A percentile compares a stretch with the other conserved stretches of the same genome.
Conservation (phyloP, 2,888 invertebrate genomes). For the Pyralis farinalis region DNA sequence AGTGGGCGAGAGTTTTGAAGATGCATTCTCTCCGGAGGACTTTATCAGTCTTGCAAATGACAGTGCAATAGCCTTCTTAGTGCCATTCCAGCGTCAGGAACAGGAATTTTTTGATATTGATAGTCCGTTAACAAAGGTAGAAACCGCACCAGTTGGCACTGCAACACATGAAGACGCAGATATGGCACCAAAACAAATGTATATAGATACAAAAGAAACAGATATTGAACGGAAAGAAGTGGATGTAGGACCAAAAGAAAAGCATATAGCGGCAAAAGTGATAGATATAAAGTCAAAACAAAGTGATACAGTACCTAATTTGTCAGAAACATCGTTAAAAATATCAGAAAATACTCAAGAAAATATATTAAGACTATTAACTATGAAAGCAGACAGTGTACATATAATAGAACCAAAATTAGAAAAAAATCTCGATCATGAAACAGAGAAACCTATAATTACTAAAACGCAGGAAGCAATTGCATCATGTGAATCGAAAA, state of each 20-base stretch:
- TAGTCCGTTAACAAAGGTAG: conserved; percentile 41
- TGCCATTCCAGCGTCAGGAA: conserved; percentile 37
- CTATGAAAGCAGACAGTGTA: too few relatives aligned
- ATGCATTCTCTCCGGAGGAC: conserved; percentile 59
- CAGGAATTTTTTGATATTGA: conserved; percentile 36
- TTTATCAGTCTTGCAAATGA: conserved; percentile 42
- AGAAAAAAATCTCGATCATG: background rate
- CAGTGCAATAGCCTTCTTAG: conserved; percentile 39
- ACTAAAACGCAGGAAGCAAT: conserved; percentile 35
- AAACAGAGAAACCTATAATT: conserved; percentile 5
- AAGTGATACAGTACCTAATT: too few relatives aligned
- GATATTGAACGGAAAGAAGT: background rate
- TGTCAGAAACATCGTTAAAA: too few relatives aligned
- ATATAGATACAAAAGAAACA: background rate
- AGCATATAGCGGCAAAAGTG: background rate
- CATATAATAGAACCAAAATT: background rate
- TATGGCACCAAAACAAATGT: background rate
- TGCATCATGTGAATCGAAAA: conserved; percentile 59
- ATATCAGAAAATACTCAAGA: too few relatives aligned
- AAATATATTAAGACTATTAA: too few relatives aligned
- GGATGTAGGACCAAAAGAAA: too few relatives aligned
- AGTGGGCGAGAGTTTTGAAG: conserved; percentile 56
- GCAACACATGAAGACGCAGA: background rate
- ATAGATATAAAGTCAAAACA: too few relatives aligned
- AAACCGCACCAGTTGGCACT: conserved; percentile 14